A percentile compares a stretch with the other conserved stretches of the same genome.
Evolutionary conservation across 2,888 invertebrate species (phyloP).

Genomic region (Noctua pronuba): DNA sequence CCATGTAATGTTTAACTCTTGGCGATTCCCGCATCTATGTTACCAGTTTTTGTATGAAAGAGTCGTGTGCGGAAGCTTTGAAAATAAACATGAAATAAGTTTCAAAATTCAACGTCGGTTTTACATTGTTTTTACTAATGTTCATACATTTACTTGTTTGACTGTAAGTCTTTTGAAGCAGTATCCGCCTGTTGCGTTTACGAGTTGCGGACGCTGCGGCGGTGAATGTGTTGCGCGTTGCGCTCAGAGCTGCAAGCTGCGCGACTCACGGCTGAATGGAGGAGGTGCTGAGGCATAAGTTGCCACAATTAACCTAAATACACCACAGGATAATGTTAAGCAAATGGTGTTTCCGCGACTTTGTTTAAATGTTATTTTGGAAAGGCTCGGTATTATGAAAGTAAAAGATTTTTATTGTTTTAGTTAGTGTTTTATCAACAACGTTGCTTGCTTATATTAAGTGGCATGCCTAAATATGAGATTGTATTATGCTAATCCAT

Average conservation of each 20-base stretch:
- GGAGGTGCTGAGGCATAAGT: constrained; percentile 24
- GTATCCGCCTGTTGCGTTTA: constrained; percentile 26
- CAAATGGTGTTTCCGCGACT: neutral
- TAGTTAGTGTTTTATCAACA: neutral
- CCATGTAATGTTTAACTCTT: neutral
- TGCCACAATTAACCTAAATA: constrained; percentile 31
- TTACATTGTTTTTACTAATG: neutral
- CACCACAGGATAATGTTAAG: neutral
- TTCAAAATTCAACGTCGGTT: neutral
- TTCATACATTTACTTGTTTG: neutral
- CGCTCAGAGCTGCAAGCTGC: neutral
- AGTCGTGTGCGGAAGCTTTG: neutral
- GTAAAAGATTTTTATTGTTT: neutral
- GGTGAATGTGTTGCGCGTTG: constrained; percentile 14
- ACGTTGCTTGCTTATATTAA: neutral
- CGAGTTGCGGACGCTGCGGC: constrained; percentile 29
- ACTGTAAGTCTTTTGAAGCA: neutral
- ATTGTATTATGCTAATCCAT: neutral
- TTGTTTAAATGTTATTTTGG: neutral
- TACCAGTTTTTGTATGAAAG: neutral
- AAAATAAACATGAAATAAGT: neutral
- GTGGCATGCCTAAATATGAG: neutral
- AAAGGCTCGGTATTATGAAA: neutral
- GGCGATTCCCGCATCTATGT: neutral
- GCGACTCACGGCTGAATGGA: neutral